Conservation (phyloP, 1,140 invertebrate genomes). For the Drosophila mauritiana region DNA sequence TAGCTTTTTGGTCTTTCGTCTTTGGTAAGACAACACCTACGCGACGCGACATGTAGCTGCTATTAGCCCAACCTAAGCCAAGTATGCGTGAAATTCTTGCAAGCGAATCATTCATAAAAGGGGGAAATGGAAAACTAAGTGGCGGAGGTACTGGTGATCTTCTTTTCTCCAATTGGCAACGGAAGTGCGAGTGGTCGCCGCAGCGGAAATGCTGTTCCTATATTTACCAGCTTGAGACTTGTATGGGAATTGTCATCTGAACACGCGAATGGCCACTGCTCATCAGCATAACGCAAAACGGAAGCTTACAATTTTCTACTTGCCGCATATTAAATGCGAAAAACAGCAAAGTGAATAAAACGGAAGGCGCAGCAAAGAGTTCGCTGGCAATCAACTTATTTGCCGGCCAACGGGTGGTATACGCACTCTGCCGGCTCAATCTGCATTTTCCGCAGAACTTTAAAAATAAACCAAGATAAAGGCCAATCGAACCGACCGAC, state of each 20-base stretch:
- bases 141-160: conserved; percentile 3
- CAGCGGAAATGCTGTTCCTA: conserved; percentile 74
- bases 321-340: conserved; percentile 68
- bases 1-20: conserved; percentile 50
- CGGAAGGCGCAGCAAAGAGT: conserved; percentile 13
- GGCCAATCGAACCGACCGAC: background rate
- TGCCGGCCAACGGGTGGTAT: conserved; percentile 59
- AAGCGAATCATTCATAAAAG: conserved; percentile 66
- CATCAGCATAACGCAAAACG: conserved; percentile 71
- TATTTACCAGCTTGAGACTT: conserved; percentile 55
- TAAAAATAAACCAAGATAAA: conserved; percentile 48
- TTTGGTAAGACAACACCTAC: conserved; percentile 73
- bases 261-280: conserved; percentile 17
- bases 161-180: conserved; percentile 62
- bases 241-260: conserved; percentile 69
- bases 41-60: conserved; percentile 16
- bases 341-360: conserved; percentile 30
- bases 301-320: conserved; percentile 80
- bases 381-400: conserved; percentile 30
- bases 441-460: conserved; percentile 25
- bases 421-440: conserved; percentile 35
- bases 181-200: conserved; percentile 62
- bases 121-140: background rate
- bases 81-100: conserved; percentile 73
- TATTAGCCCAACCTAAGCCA: conserved; percentile 38